phyloP scores from a whole-genome alignment of 2,888 invertebrate genomes.

The Watsonalla cultraria region DNA sequence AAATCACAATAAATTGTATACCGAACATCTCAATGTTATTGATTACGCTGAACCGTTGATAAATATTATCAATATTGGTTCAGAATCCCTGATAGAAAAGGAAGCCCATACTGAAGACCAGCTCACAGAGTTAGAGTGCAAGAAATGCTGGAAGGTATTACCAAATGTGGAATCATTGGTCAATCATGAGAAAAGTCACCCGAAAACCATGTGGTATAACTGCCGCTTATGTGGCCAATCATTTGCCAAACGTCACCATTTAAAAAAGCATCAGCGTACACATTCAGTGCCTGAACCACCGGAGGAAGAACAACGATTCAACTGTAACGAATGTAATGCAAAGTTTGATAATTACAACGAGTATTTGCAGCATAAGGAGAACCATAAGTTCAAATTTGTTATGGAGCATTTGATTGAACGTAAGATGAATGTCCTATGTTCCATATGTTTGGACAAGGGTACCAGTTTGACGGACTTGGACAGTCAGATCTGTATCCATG shows the following conservation, averaged over 20 bases:
- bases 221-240: constrained; percentile 60
- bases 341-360: constrained; percentile 28
- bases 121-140: constrained; percentile 50
- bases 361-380: constrained; percentile 61
- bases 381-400: constrained; percentile 57
- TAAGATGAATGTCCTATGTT: constrained; percentile 50
- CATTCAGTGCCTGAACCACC: constrained; percentile 12
- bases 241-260: constrained; percentile 45
- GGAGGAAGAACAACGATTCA: constrained; percentile 24
- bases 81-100: constrained; percentile 27
- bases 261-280: constrained; percentile 43
- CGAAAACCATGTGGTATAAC: constrained; percentile 61
- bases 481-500: constrained; percentile 48
- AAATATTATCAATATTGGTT: constrained; percentile 43
- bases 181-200: constrained; percentile 58
- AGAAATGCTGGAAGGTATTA: constrained; percentile 56
- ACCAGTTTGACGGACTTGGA: constrained; percentile 37
- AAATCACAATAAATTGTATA: constrained; percentile 46
- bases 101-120: constrained; percentile 4
- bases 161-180: constrained; percentile 45
- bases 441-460: constrained; percentile 50
- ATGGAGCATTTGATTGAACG: constrained; percentile 48
- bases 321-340: constrained; percentile 47
- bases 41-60: constrained; percentile 63
- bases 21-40: constrained; percentile 49